Percentiles rank a stretch among this genome's conserved stretches.
phyloP scores from a whole-genome alignment of 2,113 vertebrate species.

The Fukomys damarensis region DNA sequence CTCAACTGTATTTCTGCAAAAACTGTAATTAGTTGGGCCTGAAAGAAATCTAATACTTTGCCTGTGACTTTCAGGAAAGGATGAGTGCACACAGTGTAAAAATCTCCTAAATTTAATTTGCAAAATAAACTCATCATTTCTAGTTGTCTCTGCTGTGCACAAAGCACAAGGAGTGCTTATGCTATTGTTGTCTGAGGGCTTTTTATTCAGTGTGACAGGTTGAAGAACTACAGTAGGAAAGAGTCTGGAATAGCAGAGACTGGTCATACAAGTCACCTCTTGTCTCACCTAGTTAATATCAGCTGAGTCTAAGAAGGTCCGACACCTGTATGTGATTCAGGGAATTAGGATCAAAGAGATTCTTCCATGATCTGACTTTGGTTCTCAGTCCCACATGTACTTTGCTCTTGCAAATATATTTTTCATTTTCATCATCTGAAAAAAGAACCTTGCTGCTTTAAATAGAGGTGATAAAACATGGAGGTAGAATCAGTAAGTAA shows the following conservation, averaged over 20 bases:
- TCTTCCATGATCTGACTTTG: constrained; percentile 74
- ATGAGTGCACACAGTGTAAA: background rate
- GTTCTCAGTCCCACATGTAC: constrained; percentile 76
- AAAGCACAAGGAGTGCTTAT: constrained; percentile 40
- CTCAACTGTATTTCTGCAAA: constrained; percentile 42
- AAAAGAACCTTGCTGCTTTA: constrained; percentile 75
- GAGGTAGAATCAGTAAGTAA: constrained; percentile 59
- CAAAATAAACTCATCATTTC: constrained; percentile 71
- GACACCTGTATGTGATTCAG: constrained; percentile 75
- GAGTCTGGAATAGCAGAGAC: constrained; percentile 57
- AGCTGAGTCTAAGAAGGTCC: constrained; percentile 72
- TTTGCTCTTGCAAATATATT: constrained; percentile 83
- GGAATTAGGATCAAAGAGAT: constrained; percentile 83
- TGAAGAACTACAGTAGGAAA: constrained; percentile 68
- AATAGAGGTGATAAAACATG: constrained; percentile 69
- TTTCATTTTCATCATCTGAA: constrained; percentile 81
- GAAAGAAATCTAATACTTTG: constrained; percentile 66
- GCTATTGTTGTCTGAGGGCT: constrained; percentile 51
- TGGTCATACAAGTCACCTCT: constrained; percentile 70
- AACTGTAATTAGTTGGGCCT: constrained; percentile 52
- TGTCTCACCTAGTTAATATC: constrained; percentile 84
- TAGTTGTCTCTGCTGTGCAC: constrained; percentile 69
- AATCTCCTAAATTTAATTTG: constrained; percentile 72
- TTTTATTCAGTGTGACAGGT: constrained; percentile 71
- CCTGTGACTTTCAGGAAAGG: background rate